Conservation (phyloP, 2,797 vertebrate species). For the Serranus cabrilla region DNA sequence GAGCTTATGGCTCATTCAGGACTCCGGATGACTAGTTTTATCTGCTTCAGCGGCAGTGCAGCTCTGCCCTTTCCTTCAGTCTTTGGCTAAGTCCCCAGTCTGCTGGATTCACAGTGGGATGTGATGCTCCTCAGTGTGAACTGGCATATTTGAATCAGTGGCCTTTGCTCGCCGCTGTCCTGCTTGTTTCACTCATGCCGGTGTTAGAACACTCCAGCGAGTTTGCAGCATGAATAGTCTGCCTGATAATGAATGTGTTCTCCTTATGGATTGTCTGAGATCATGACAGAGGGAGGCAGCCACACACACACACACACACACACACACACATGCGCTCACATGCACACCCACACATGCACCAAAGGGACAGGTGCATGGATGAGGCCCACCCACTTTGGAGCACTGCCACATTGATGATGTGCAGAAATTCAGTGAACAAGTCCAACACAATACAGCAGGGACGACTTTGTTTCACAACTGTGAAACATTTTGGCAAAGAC, state of each 20-base stretch:
- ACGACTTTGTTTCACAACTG: constrained; percentile 16
- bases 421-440: constrained; percentile 20
- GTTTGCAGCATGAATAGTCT: constrained; percentile 35
- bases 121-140: constrained; percentile 52
- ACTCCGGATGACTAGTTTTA: constrained; percentile 65
- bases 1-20: constrained; percentile 56
- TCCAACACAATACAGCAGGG: constrained; percentile 29
- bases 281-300: constrained; percentile 37
- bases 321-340: constrained; percentile 8
- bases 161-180: constrained; percentile 42
- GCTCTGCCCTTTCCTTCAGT: constrained; percentile 52
- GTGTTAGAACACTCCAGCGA: constrained; percentile 20
- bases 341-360: constrained; percentile 5
- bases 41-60: constrained; percentile 56
- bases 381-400: constrained; percentile 34
- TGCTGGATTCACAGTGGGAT: constrained; percentile 62
- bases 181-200: constrained; percentile 40
- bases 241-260: constrained; percentile 26
- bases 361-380: constrained; percentile 50
- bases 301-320: constrained; percentile 3
- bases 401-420: constrained; percentile 27
- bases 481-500: constrained; percentile 27
- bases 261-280: constrained; percentile 38
- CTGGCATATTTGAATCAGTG: constrained; percentile 61
- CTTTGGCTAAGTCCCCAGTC: constrained; percentile 61